Conservation (phyloP, 2,113 vertebrate genomes). For the Cyprichromis sp. region DNA sequence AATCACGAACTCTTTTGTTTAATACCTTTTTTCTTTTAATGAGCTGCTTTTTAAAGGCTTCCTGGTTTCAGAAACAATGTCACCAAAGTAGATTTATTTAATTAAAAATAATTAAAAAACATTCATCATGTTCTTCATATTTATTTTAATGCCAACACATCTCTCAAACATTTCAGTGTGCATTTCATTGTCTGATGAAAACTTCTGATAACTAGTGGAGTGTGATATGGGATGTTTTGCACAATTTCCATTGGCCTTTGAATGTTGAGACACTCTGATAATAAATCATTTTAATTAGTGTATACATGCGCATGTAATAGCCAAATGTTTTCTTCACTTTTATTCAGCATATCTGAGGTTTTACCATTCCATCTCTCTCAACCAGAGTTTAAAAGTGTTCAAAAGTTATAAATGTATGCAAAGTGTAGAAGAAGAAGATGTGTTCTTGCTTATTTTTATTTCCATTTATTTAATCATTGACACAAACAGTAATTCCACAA, state of each 20-base stretch:
- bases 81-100: not conserved
- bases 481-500: slow-evolving; percentile 5
- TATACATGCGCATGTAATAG: not conserved
- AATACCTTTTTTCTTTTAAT: not conserved
- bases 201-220: not conserved
- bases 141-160: not conserved
- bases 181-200: not conserved
- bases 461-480: not conserved
- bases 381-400: not conserved
- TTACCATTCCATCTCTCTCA: not conserved
- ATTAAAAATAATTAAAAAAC: not conserved
- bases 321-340: not conserved
- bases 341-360: not conserved
- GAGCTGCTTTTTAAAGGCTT: not conserved
- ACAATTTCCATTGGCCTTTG: not conserved
- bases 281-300: fast-evolving
- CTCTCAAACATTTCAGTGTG: not conserved
- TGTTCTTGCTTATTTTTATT: not conserved
- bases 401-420: not conserved
- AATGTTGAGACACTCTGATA: not conserved
- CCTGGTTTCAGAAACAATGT: not conserved
- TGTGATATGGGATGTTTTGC: not conserved
- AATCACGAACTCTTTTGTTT: fast-evolving
- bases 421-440: fast-evolving
- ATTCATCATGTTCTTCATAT: not conserved